Evolutionary conservation across 2,888 invertebrate genomes (phyloP).

Genomic region (Apeira syringaria): DNA sequence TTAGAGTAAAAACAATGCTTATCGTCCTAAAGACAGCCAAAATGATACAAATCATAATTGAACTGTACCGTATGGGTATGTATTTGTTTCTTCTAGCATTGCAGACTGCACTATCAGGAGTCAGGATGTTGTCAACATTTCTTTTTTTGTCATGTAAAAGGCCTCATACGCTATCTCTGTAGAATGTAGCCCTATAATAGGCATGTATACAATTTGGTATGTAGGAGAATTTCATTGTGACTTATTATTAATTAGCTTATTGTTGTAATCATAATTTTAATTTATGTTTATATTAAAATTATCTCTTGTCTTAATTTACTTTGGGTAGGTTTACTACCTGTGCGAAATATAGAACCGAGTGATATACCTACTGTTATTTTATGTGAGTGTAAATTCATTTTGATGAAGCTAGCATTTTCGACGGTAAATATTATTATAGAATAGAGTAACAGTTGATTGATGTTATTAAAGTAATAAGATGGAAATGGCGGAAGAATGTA

Average conservation of each 20-base stretch:
- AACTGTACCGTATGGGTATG: no score
- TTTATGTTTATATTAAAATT: neutral
- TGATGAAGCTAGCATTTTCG: neutral
- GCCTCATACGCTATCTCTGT: neutral
- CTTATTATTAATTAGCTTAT: neutral
- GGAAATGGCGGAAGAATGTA: constrained; percentile 14
- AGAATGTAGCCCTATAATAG: constrained; percentile 7
- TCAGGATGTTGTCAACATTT: no score
- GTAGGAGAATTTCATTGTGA: constrained; percentile 2
- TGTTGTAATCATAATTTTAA: neutral
- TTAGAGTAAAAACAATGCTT: no score
- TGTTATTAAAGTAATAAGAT: neutral
- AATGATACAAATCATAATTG: no score
- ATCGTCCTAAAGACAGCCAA: no score
- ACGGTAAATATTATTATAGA: neutral
- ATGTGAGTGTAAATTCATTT: neutral
- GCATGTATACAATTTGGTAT: constrained; percentile 1
- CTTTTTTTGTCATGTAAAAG: no score
- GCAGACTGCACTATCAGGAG: no score
- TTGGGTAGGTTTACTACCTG: neutral
- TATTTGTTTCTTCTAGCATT: no score
- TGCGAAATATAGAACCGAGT: neutral
- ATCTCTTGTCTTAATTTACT: neutral
- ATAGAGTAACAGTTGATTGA: constrained; percentile 2
- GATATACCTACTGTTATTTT: neutral